A percentile compares a stretch with the other conserved stretches of the same genome.
Conservation (phyloP, 2,888 invertebrate species). For the Calameuta filiformis region DNA sequence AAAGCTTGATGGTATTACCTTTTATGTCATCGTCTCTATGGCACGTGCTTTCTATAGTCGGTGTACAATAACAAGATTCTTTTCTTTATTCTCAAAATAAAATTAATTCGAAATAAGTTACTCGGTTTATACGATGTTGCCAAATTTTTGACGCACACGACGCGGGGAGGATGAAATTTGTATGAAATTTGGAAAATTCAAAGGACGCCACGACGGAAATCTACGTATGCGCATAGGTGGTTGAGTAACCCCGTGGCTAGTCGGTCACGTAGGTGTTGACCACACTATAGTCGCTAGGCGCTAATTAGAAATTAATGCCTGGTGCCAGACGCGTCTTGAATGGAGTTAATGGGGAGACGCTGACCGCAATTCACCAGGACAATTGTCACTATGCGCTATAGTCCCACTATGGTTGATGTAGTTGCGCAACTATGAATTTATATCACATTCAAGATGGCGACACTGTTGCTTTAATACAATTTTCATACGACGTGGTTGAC, state of each 20-base stretch:
- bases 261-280: constrained; percentile 39
- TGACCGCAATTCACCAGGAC: constrained; percentile 31
- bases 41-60: neutral
- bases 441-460: neutral
- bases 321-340: constrained; percentile 41
- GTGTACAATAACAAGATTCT: neutral
- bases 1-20: constrained; percentile 32
- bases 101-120: too few relatives aligned
- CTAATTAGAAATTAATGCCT: constrained; percentile 60
- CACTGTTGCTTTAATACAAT: neutral
- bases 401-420: neutral
- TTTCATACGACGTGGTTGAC: neutral
- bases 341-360: constrained; percentile 47
- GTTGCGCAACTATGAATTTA: neutral
- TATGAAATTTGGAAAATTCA: neutral
- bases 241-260: constrained; percentile 26
- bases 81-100: too few relatives aligned
- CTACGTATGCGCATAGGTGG: constrained; percentile 12
- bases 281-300: constrained; percentile 40
- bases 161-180: constrained; percentile 21
- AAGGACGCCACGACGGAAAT: constrained; percentile 8
- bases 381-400: constrained; percentile 15
- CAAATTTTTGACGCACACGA: neutral
- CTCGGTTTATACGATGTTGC: too few relatives aligned
- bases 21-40: constrained; percentile 21